Evolutionary conservation across 2,113 vertebrate species (phyloP).

Genomic region (Patagioenas fasciata): DNA sequence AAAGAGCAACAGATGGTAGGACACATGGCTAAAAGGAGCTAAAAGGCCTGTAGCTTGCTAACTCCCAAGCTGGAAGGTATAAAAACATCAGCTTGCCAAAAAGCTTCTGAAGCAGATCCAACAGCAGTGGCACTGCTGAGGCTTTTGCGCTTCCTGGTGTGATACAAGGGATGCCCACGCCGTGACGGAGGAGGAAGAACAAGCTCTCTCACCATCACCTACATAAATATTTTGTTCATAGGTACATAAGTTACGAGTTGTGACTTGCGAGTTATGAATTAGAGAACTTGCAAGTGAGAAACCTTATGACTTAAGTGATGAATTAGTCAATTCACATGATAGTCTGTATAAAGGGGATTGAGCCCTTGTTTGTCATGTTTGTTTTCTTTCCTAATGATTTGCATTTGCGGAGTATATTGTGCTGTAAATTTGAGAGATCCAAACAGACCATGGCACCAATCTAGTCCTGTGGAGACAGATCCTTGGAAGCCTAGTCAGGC

Average conservation of each 20-base stretch:
- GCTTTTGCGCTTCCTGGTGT: background rate
- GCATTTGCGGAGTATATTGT: background rate
- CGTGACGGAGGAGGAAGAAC: background rate
- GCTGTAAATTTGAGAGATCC: background rate
- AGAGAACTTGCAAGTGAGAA: too few relatives aligned
- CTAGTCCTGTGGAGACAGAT: background rate
- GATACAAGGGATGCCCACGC: background rate
- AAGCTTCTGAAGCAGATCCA: background rate
- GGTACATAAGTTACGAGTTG: too few relatives aligned
- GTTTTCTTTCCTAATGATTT: background rate
- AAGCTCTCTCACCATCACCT: background rate
- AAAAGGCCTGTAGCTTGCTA: background rate
- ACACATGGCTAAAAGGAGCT: background rate
- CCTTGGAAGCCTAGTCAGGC: background rate
- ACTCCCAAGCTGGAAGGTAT: background rate
- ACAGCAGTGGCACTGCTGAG: accelerated
- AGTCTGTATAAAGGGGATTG: too few relatives aligned
- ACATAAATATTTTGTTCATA: background rate
- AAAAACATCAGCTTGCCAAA: background rate
- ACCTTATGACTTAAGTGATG: too few relatives aligned
- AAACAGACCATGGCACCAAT: background rate
- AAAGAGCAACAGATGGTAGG: background rate
- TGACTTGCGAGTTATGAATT: too few relatives aligned
- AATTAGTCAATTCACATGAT: too few relatives aligned
- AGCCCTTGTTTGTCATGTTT: background rate